These are phyloP conservation scores for Pycnomerus fuliginosus DNA, from an alignment of 2,888 invertebrate species.

Conservation along the genomic window DNA sequence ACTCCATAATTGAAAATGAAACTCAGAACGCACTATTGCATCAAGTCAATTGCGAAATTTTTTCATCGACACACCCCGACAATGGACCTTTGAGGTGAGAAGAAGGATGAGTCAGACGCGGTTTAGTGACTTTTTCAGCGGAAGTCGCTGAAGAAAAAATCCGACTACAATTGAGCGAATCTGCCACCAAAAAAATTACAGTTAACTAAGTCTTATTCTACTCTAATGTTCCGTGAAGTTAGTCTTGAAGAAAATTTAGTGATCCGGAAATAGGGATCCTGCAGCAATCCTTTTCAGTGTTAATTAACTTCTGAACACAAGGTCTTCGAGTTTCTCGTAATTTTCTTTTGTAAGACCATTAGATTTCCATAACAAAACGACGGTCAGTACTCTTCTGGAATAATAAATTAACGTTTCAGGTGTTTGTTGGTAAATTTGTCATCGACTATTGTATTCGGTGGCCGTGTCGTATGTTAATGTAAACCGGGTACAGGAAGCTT, in stretches of 20 bases:
- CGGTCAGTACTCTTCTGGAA: constrained; percentile 3
- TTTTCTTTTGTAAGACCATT: constrained; percentile 10
- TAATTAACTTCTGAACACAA: not conserved
- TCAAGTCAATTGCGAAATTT: too few relatives aligned
- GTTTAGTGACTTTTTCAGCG: constrained; percentile 6
- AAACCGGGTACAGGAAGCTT: constrained; percentile 14
- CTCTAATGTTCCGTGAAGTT: constrained; percentile 9
- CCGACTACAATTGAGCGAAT: constrained; percentile 1
- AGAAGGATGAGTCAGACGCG: too few relatives aligned
- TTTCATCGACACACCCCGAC: too few relatives aligned
- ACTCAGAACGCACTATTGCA: too few relatives aligned
- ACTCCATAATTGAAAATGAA: too few relatives aligned
- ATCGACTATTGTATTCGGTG: constrained; percentile 11
- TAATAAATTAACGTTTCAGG: constrained; percentile 10
- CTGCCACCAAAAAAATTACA: constrained; percentile 1
- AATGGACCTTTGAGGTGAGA: too few relatives aligned
- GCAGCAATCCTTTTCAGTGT: too few relatives aligned
- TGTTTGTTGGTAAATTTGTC: constrained; percentile 12
- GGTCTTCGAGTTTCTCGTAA: constrained; percentile 6
- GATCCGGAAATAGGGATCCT: too few relatives aligned
- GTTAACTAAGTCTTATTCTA: constrained; percentile 5
- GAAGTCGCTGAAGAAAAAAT: constrained; percentile 3
- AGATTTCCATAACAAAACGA: constrained; percentile 8
- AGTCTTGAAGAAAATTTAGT: too few relatives aligned
- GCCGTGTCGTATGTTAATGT: constrained; percentile 15